phyloP scores from a whole-genome alignment of 2,797 vertebrate genomes.

The Cirrhinus molitorella region DNA sequence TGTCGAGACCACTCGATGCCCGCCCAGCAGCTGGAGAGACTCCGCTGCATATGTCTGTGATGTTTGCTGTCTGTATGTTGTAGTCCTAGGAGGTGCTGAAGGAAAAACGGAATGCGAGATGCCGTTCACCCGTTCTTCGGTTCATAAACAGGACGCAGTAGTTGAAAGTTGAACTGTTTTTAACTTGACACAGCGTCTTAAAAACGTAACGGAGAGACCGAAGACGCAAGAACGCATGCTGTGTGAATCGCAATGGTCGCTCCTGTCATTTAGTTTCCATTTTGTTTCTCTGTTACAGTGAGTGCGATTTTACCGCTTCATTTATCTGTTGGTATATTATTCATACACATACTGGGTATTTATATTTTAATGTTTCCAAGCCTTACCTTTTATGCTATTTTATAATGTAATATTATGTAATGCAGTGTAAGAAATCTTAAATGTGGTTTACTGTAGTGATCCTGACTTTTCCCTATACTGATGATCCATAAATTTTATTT shows the following conservation, averaged over 20 bases:
- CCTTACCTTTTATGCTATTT: not conserved
- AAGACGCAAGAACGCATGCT: not conserved
- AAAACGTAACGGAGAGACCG: slow-evolving; percentile 8
- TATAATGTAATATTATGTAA: not conserved
- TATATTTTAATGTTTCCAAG: not conserved
- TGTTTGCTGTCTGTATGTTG: slow-evolving; percentile 41
- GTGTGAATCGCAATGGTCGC: slow-evolving; percentile 43
- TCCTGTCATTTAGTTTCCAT: slow-evolving; percentile 58
- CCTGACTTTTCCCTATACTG: not conserved
- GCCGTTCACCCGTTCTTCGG: not conserved
- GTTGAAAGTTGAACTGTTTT: slow-evolving; percentile 34
- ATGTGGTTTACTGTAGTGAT: not conserved
- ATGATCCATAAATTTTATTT: not conserved
- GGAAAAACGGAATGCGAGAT: not conserved
- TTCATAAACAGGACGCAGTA: not conserved
- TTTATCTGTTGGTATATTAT: not conserved
- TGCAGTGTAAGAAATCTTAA: not conserved
- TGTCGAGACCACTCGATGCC: slow-evolving; percentile 58
- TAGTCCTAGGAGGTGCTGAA: not conserved
- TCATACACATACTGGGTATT: not conserved
- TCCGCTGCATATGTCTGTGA: slow-evolving; percentile 7
- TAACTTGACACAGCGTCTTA: slow-evolving; percentile 6
- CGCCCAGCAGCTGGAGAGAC: slow-evolving; percentile 10
- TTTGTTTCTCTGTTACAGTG: slow-evolving; percentile 54
- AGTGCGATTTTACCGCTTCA: slow-evolving; percentile 27